Base-by-base conservation (phyloP, 1,140 invertebrate genomes). In the Temnothorax longispinosus region DNA sequence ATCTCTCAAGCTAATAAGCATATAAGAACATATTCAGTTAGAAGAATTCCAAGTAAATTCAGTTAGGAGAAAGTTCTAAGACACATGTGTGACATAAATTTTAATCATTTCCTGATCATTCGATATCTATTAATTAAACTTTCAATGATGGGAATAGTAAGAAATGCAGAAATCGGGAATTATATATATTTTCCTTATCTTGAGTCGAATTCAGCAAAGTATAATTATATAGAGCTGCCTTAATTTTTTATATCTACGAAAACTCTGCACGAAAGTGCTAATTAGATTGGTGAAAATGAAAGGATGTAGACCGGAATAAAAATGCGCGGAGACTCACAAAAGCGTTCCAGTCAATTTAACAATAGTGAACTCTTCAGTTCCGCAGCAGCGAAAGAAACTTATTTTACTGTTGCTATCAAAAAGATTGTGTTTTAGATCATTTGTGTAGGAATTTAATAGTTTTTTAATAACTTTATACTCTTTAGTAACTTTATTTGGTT, bases 21-120 rank as follows among this genome's bases (percentile, higher is more conserved):
- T 69, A 56, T 69, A 56, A 60, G 64, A 84, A 87, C 38, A 85
- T 67, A 65, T 85, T 85, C 56, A 89, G 50, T 87, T 62, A 69
- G 60, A 78, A 11, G 18, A 65, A 38, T 38, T n/a, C 7, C 35
- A 18, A 65, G 15, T 65, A 5, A 65, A 38, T 38, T 38, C 3
- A 27, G 3, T 60, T n/a, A 65, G 1, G 38, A 38, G n/a, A 44
- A 65, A 65, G 78, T 90, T 64, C 13, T 27, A 10, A 35, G 44
- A 80, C 7, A 78, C 6, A 35, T n/a, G 38, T 58, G 32, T 15
- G 35, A n/a, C 7, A 64, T 89, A 87, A 86, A 86, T 87, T 72
- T 72, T 0, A 41, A 52, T 41, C 0, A 41, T 54, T 32, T 62
- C 35, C 2, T 11, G 18, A 27, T 6, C 0, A 54, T 41, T 47